Percentiles rank a stretch among this genome's conserved stretches.
Conservation (phyloP, 1,140 invertebrate genomes). For the Cyphomyrmex costatus region DNA sequence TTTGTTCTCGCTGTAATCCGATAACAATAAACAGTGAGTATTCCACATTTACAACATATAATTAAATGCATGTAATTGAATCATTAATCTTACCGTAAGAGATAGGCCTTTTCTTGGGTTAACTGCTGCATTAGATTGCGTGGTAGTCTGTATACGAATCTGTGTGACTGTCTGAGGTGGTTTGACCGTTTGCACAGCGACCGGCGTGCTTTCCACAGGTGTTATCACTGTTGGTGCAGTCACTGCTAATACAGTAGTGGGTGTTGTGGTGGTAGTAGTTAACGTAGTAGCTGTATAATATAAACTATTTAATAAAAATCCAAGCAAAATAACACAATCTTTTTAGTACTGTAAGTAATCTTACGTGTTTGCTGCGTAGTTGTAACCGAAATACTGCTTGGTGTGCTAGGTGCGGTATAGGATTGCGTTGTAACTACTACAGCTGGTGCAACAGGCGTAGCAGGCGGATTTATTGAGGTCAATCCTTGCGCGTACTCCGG, state of each 20-base stretch:
- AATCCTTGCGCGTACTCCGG: slow-evolving; percentile 93
- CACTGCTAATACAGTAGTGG: slow-evolving; percentile 80
- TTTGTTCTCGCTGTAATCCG: slow-evolving; percentile 94
- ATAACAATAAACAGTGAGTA: slow-evolving; percentile 61
- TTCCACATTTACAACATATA: slow-evolving; percentile 17
- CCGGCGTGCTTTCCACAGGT: slow-evolving; percentile 80
- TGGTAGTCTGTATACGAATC: slow-evolving; percentile 87
- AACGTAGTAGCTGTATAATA: slow-evolving; percentile 77
- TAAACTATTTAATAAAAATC: slow-evolving; percentile 53
- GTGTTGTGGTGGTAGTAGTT: slow-evolving; percentile 71
- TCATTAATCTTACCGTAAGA: slow-evolving; percentile 90
- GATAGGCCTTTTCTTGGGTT: slow-evolving; percentile 91
- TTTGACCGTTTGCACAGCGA: slow-evolving; percentile 84
- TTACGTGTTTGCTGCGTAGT: slow-evolving; percentile 80
- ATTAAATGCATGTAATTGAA: slow-evolving; percentile 15
- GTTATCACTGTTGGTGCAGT: slow-evolving; percentile 79
- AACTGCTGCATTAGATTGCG: slow-evolving; percentile 86
- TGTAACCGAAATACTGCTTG: slow-evolving; percentile 73
- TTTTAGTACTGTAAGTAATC: slow-evolving; percentile 9
- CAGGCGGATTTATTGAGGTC: slow-evolving; percentile 86
- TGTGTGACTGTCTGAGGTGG: slow-evolving; percentile 87
- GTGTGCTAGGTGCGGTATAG: slow-evolving; percentile 80
- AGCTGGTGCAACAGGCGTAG: slow-evolving; percentile 76
- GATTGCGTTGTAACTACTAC: slow-evolving; percentile 73
- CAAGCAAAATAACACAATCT: neutral